Base-by-base conservation (phyloP, 1,140 invertebrate species). In the Drosophila santomea region DNA sequence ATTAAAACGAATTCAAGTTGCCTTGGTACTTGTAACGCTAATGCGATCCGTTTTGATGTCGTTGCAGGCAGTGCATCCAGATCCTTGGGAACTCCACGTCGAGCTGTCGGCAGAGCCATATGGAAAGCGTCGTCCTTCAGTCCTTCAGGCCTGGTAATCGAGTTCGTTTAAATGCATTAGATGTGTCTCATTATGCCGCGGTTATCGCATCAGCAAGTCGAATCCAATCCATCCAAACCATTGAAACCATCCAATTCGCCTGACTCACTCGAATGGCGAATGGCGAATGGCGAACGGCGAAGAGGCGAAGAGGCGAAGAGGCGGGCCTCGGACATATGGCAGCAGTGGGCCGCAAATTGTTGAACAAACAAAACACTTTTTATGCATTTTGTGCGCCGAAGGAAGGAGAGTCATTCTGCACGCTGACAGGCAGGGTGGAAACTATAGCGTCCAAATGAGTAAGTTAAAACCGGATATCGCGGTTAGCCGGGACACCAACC, bases 141-240 rank as follows among this genome's bases (percentile, higher is more conserved):
- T 20, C 32, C 6, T 2, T 2, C 6, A 23, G 54, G 32, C 51
- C 55, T 74, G 48, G 60, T 88, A 88, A 88, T 86, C 79, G 59
- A 72, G 75, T 63, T 86, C 75, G 88, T 86, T 86, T 86, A 86
- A 86, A 86, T 86, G 82, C 82, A 86, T 86, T 83, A 73, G 76
- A 88, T 36, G 52, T 73, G 50, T 64, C 54, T 44, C 55, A 61
- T 55, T 69, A 69, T 68, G 43, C 74, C 39, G 60, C 56, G 41
- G 62, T 38, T 45, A 38, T 28, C 38, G 64, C 60, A 77, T 69
- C 74, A 61, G 55, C 74, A 68, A 59, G 36, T 58, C 52, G 51
- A 57, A 45, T 56, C 63, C 50, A 54, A 67, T 38, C 38, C 17
- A 17, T 17, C 17, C 23, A 23, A 23, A 23, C 23, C 23, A 25